phyloP scores from a whole-genome alignment of 2,888 invertebrate species.

The Epistrophella euchroma region DNA sequence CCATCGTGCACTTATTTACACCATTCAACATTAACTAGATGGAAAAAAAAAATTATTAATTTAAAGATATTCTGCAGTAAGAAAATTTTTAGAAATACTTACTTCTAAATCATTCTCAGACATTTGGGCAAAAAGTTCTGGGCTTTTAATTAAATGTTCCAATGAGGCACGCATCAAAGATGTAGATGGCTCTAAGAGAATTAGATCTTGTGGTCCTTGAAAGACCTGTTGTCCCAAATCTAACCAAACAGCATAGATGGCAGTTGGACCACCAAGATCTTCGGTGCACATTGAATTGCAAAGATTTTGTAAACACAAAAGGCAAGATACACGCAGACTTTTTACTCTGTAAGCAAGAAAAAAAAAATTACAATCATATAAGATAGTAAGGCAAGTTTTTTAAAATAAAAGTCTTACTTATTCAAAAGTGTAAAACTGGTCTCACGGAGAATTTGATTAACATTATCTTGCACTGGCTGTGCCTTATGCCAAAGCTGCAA shows the following conservation, averaged over 20 bases:
- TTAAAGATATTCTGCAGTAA: background rate
- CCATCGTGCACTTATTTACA: conserved; percentile 85
- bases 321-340: conserved; percentile 87
- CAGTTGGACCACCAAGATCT: conserved; percentile 87
- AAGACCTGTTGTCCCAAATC: conserved; percentile 87
- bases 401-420: conserved; percentile 82
- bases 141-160: conserved; percentile 86
- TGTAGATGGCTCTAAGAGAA: conserved; percentile 88
- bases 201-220: conserved; percentile 84
- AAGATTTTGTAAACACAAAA: conserved; percentile 89
- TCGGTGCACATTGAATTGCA: conserved; percentile 86
- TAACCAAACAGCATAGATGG: conserved; percentile 87
- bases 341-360: conserved; percentile 83
- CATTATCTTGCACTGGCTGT: conserved; percentile 85
- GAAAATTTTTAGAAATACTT: background rate
- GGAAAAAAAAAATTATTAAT: background rate
- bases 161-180: conserved; percentile 90
- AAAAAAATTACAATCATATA: background rate
- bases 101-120: conserved; percentile 86
- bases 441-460: conserved; percentile 85
- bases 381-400: background rate
- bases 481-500: conserved; percentile 79
- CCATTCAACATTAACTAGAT: conserved; percentile 85
- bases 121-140: conserved; percentile 85
- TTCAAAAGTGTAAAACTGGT: conserved; percentile 84